Conservation (phyloP, 2,888 invertebrate species). For the Ypsolopha scabrella region DNA sequence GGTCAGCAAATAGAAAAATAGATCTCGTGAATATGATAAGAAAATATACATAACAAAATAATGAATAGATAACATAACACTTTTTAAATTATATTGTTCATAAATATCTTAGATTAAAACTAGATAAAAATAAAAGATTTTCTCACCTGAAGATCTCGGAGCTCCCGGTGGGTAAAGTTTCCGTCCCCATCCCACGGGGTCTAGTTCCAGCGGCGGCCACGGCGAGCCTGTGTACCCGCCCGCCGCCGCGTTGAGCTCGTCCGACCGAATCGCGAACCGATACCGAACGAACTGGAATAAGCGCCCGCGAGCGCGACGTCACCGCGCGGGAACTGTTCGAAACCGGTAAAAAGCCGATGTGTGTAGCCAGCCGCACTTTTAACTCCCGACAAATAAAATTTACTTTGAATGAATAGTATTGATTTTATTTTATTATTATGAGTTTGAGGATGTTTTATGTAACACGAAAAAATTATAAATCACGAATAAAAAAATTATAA, state of each 20-base stretch:
- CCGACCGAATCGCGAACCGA: conserved; percentile 78
- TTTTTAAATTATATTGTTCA: not conserved
- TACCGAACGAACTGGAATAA: conserved; percentile 41
- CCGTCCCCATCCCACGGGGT: conserved; percentile 84
- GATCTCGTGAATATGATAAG: not conserved
- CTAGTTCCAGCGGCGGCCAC: conserved; percentile 83
- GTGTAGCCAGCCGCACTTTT: too few relatives aligned
- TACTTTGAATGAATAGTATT: too few relatives aligned
- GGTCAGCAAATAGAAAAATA: too few relatives aligned
- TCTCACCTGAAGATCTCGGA: conserved; percentile 71
- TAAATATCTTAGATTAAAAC: not conserved
- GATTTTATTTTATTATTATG: too few relatives aligned
- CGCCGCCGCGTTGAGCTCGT: conserved; percentile 79
- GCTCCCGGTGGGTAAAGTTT: conserved; percentile 83
- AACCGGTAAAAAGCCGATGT: not conserved
- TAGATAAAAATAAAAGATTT: not conserved
- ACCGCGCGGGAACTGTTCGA: conserved; percentile 27
- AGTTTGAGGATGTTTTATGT: too few relatives aligned
- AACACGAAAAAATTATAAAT: too few relatives aligned
- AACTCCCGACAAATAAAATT: too few relatives aligned
- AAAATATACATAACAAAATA: not conserved
- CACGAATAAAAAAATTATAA: too few relatives aligned
- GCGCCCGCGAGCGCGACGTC: conserved; percentile 49
- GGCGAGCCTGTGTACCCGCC: conserved; percentile 84
- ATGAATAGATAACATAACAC: too few relatives aligned